Evolutionary conservation across 2,797 vertebrate genomes (phyloP), one percentile per base, ranked within the genome.

Genomic region (Pangasius sanitwongsei): DNA sequence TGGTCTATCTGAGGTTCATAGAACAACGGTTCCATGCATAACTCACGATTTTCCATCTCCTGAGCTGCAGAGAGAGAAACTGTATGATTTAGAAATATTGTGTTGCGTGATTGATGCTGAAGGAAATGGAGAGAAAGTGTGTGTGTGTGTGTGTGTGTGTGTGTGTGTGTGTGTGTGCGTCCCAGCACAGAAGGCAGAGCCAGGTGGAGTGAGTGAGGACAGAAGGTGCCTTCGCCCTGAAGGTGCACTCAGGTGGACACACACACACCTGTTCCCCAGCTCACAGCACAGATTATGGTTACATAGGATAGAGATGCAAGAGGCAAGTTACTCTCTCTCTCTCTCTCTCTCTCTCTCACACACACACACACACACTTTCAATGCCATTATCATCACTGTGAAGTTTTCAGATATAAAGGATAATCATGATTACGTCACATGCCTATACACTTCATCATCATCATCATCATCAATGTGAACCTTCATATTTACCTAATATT

Each of bases 141-240:
- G 75, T 88, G 85, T 86, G 53, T 75, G 87, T 72, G 69, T 34
- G 50, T 70, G 25, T 78, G 50, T 67, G 41, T 63, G 18, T 72
- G 86, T 82, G 75, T 85, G 86, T 81, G 55, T 77, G 87, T 67
- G 63, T 34, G 50, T 63, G 25, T 70, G 48, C 72, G 85, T 86
- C 80, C 31, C 86, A 41, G 90, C 63, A 83, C 92, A 93, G 92
- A 92, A 89, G 91, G 93, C 83, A 89, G 55, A 85, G 95, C 96
- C 96, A 96, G 96, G 96, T 96, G 96, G 96, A 94, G 37, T 88
- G 34, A 59, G 44, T 4, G 31, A 16, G 93, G 95, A 95, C 96
- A 96, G 96, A 95, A 96, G 96, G 95, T 95, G 94, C 93, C 90
- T 91, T 81, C 86, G 89, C 91, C 92, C 91, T 88, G 61, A 84